phyloP scores from a whole-genome alignment of 2,888 invertebrate genomes.

The Drosophila siamana region DNA sequence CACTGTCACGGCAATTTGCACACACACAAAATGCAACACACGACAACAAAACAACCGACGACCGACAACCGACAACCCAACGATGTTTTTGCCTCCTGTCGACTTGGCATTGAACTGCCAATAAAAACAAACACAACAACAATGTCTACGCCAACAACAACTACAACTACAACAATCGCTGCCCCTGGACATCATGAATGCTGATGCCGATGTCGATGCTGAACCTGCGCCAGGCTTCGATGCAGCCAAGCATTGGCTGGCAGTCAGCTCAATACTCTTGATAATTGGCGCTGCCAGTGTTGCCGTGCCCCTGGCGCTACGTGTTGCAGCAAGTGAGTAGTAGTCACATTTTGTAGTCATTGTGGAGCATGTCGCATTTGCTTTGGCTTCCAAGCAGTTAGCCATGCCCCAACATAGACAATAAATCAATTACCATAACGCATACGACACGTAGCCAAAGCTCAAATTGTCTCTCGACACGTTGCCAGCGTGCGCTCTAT shows the following conservation, averaged over 20 bases:
- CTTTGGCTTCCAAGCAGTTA: slow-evolving; percentile 10
- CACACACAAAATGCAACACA: slow-evolving; percentile 78
- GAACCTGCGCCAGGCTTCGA: slow-evolving; percentile 86
- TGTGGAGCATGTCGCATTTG: neutral
- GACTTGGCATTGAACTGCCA: slow-evolving; percentile 80
- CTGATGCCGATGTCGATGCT: slow-evolving; percentile 51
- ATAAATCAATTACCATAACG: slow-evolving; percentile 80
- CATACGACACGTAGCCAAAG: slow-evolving; percentile 63
- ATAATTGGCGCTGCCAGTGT: slow-evolving; percentile 93
- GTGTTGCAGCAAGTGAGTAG: slow-evolving; percentile 88
- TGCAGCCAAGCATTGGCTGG: slow-evolving; percentile 90
- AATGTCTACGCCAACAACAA: slow-evolving; percentile 66
- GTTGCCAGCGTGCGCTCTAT: neutral
- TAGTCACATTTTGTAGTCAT: neutral
- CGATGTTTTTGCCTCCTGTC: slow-evolving; percentile 21
- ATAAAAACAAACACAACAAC: slow-evolving; percentile 63
- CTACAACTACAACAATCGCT: slow-evolving; percentile 48
- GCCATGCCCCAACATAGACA: slow-evolving; percentile 46
- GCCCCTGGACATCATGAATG: slow-evolving; percentile 70
- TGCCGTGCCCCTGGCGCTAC: slow-evolving; percentile 91
- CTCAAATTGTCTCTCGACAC: slow-evolving; percentile 29
- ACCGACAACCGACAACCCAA: slow-evolving; percentile 55
- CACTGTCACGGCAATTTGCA: slow-evolving; percentile 80
- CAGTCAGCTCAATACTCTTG: slow-evolving; percentile 90
- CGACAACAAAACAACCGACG: slow-evolving; percentile 58